Conservation (phyloP, 1,140 invertebrate species). For the Apolygus lucorum region DNA sequence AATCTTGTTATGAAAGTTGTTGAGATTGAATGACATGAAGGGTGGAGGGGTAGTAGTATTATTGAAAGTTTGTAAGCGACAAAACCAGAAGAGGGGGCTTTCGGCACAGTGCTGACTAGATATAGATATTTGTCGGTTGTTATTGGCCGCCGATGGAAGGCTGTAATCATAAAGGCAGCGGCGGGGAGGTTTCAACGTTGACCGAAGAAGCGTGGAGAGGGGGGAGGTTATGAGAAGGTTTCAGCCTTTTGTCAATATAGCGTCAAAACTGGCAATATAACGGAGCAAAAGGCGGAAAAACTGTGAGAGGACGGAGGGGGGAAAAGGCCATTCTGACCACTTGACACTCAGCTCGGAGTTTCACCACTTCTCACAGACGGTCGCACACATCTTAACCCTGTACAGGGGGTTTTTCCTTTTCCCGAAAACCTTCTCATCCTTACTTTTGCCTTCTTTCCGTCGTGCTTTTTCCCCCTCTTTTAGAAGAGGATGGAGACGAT, state of each 20-base stretch:
- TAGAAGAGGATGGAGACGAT: not conserved
- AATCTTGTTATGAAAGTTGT: too few species aligned
- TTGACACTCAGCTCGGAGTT: conserved; percentile 14
- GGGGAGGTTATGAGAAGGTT: conserved; percentile 14
- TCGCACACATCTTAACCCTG: not conserved
- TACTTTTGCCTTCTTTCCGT: not conserved
- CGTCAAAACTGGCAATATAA: conserved; percentile 19
- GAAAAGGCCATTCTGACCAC: conserved; percentile 14
- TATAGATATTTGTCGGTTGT: conserved; percentile 21
- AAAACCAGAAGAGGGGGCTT: too few species aligned
- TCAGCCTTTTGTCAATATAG: conserved; percentile 18
- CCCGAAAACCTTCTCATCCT: not conserved
- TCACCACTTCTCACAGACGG: not conserved
- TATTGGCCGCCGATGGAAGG: conserved; percentile 13
- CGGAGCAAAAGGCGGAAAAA: conserved; percentile 2
- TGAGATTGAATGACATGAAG: too few species aligned
- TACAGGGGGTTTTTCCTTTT: not conserved
- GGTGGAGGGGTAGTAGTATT: too few species aligned
- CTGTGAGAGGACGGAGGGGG: not conserved
- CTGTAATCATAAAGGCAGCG: conserved; percentile 9
- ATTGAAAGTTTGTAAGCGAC: too few species aligned
- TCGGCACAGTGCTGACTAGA: conserved; percentile 18
- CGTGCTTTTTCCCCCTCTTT: not conserved
- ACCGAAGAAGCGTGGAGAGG: not conserved
- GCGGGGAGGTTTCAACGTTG: conserved; percentile 1